phyloP scores from a whole-genome alignment of 2,888 invertebrate genomes.

The Microlaimidae sp. region DNA sequence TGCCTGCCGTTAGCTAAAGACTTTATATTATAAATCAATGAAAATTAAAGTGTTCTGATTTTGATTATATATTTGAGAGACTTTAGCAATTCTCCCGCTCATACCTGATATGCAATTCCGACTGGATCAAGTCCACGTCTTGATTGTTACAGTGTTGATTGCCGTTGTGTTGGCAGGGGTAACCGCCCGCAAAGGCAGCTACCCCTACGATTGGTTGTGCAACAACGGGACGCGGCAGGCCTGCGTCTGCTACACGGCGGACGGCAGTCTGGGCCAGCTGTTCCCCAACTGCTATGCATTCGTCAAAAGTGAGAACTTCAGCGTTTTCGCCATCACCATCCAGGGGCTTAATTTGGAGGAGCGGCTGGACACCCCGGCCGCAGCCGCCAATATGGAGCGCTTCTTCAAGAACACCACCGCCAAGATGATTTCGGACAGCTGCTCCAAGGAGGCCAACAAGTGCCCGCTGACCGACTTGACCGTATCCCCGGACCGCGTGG shows the following conservation, averaged over 20 bases:
- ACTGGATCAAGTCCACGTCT: too few relatives aligned
- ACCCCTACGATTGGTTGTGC: slow-evolving; percentile 21
- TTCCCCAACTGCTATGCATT: not conserved
- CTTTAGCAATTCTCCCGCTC: too few relatives aligned
- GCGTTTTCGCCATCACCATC: not conserved
- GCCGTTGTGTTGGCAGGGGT: too few relatives aligned
- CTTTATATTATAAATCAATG: too few relatives aligned
- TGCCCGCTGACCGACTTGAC: slow-evolving; percentile 24
- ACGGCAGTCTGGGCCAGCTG: not conserved
- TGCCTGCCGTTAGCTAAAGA: too few relatives aligned
- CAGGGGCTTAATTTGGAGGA: too few relatives aligned
- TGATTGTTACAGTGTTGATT: too few relatives aligned
- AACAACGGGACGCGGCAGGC: slow-evolving; percentile 26
- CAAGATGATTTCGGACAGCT: slow-evolving; percentile 25
- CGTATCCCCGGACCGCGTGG: slow-evolving; percentile 20
- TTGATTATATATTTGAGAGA: too few relatives aligned
- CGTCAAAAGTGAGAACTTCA: not conserved
- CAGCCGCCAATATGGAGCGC: slow-evolving; percentile 23
- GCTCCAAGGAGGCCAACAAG: slow-evolving; percentile 25
- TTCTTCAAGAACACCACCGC: slow-evolving; percentile 30
- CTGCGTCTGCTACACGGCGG: slow-evolving; percentile 24
- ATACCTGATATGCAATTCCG: too few relatives aligned
- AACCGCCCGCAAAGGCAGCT: not conserved
- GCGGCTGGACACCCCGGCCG: not conserved
- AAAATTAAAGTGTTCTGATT: too few relatives aligned